Percentiles rank a stretch among this genome's conserved stretches.
These are phyloP conservation scores for Struthio camelus DNA, from an alignment of 2,113 vertebrate genomes.

Conservation along the genomic window DNA sequence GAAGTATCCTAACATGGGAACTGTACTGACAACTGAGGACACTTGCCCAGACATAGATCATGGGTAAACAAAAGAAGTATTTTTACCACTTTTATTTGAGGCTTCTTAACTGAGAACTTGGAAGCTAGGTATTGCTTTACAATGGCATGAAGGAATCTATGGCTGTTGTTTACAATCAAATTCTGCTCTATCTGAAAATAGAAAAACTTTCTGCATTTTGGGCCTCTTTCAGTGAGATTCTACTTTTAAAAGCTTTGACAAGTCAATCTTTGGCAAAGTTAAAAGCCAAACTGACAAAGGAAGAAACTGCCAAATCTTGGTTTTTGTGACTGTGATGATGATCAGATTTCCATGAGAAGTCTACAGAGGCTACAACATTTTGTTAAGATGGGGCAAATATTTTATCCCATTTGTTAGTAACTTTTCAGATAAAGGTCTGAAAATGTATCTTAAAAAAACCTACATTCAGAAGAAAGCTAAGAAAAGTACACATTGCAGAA, in stretches of 20 bases:
- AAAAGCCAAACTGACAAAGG: neutral
- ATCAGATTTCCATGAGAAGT: neutral
- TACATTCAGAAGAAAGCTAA: neutral
- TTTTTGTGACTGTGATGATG: neutral
- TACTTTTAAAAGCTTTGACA: neutral
- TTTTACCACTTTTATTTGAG: neutral
- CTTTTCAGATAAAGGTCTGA: neutral
- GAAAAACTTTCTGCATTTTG: neutral
- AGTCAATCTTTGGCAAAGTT: neutral
- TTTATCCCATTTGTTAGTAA: neutral
- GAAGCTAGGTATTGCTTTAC: neutral
- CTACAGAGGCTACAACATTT: neutral
- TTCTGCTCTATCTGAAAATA: neutral
- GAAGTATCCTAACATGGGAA: neutral
- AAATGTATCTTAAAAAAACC: neutral
- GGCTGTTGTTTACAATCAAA: neutral
- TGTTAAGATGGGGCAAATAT: neutral
- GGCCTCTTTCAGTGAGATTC: neutral
- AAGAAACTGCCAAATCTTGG: neutral
- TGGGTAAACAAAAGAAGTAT: neutral
- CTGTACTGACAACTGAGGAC: neutral
- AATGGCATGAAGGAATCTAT: neutral
- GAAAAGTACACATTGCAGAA: neutral
- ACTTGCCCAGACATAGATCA: neutral
- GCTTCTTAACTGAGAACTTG: neutral